Evolutionary conservation across 2,888 invertebrate species (phyloP), one percentile per base, ranked within the genome.

Genomic region (Rotaria macrura): DNA sequence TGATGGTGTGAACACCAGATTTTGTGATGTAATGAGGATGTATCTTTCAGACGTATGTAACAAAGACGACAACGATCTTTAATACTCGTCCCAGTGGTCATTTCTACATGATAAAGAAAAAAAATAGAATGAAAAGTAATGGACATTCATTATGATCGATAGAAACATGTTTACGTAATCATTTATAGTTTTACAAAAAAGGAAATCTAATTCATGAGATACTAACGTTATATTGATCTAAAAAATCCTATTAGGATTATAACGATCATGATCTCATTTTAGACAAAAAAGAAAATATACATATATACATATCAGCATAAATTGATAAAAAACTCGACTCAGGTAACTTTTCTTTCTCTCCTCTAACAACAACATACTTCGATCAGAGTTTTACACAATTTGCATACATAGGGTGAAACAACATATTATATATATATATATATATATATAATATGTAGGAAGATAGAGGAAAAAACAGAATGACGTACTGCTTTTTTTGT

Each of bases 51-150:
- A n/a, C 40, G 43, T 43, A 14, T 79, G 43, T 79, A 79, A 79
- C 79, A 79, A 43, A 79, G 43, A 14, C 79, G 79, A 43, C 79
- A 79, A 20, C 79, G 79, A 40, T 79, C 79, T 79, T 79, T 79
- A 12, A 79, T 43, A 43, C n/a, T 79, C 25, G 43, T 43, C 43
- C 40, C 43, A 43, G 43, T 79, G 40, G 79, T 43, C 79, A 79
- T 79, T 43, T 43, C 79, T 43, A 43, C 25, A 10, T 14, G 10
- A 34, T 20, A 65, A 17, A 17, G 20, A 34, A 34, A 65, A 34
- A 65, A 34, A 34, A 34, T 20, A 47, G 9, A 79, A 43, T 5
- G 23, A 79, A 40, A 43, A 43, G 2, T 79, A 43, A 43, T 79
- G 5, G 34, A 20, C 20, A 34, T 65, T 29, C 2, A 49, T 49